Evolutionary conservation across 2,888 invertebrate species (phyloP).

Genomic region (Ptilodon capucinus): DNA sequence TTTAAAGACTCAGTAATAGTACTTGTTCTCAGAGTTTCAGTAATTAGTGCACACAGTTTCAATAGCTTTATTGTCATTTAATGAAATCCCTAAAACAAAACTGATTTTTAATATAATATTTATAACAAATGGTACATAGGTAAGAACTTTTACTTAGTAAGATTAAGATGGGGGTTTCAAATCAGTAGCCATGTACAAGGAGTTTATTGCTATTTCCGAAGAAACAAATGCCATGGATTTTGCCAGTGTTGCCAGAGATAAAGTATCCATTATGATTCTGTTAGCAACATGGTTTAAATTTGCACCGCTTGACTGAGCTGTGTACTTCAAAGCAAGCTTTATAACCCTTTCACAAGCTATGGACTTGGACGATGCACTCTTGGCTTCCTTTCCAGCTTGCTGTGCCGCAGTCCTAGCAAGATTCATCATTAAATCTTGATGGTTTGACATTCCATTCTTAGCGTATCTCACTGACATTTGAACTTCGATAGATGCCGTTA

Average conservation of each 20-base stretch:
- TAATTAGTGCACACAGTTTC: too few relatives aligned
- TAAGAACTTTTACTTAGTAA: neutral
- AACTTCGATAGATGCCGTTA: constrained; percentile 76
- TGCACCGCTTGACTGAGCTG: constrained; percentile 72
- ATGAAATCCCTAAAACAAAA: neutral
- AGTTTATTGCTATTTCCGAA: constrained; percentile 76
- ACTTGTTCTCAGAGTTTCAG: too few relatives aligned
- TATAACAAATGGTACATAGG: constrained; percentile 7
- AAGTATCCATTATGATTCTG: constrained; percentile 73
- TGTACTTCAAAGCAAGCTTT: constrained; percentile 72
- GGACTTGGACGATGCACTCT: constrained; percentile 70
- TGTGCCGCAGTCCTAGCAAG: constrained; percentile 76
- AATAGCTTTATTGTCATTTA: neutral
- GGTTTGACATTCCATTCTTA: constrained; percentile 73
- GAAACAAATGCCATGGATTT: constrained; percentile 78
- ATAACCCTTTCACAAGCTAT: constrained; percentile 69
- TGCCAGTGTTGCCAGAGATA: constrained; percentile 69
- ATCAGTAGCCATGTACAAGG: constrained; percentile 73
- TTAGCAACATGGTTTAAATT: constrained; percentile 73
- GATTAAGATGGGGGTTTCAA: constrained; percentile 64
- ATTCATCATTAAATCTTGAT: constrained; percentile 78
- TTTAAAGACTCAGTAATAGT: too few relatives aligned
- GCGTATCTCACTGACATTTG: constrained; percentile 74
- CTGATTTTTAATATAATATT: neutral
- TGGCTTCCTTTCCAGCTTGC: constrained; percentile 77